Evolutionary conservation across 1,140 invertebrate genomes (phyloP).

Genomic region (Mizuhopecten yessoensis): DNA sequence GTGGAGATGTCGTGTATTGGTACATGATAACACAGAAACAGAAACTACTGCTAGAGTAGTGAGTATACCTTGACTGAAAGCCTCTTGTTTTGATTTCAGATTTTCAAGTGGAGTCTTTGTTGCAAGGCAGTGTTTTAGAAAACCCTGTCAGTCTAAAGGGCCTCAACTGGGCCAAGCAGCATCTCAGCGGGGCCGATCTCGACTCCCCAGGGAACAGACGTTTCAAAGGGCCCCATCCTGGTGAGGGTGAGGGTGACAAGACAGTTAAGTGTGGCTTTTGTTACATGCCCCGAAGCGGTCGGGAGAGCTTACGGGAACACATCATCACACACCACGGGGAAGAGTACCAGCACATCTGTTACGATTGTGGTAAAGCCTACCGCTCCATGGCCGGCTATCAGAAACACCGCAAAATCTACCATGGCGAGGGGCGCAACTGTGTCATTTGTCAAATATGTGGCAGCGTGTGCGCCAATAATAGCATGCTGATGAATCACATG

Average conservation of each 20-base stretch:
- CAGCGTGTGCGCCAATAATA: background rate
- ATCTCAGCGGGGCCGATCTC: background rate
- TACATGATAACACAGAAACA: too few relatives aligned
- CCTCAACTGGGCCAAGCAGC: constrained; percentile 36
- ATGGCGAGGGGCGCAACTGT: background rate
- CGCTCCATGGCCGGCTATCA: constrained; percentile 20
- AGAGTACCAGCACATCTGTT: constrained; percentile 11
- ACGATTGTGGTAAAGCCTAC: background rate
- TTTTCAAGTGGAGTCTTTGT: constrained; percentile 18
- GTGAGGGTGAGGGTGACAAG: background rate
- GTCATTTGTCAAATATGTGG: constrained; percentile 25
- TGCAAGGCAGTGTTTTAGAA: constrained; percentile 38
- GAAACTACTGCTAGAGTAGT: too few relatives aligned
- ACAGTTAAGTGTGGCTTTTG: background rate
- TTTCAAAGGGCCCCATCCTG: background rate
- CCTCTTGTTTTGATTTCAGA: constrained; percentile 34
- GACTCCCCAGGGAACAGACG: constrained; percentile 1
- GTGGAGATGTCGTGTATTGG: too few relatives aligned
- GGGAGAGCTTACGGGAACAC: background rate
- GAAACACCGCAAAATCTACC: constrained; percentile 38
- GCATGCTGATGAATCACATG: constrained; percentile 37
- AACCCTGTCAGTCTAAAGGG: constrained; percentile 25
- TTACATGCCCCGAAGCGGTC: background rate
- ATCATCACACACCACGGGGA: constrained; percentile 18
- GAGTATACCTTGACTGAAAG: constrained; percentile 20